phyloP scores from a whole-genome alignment of 2,113 vertebrate species.

The Sceloporus undulatus region DNA sequence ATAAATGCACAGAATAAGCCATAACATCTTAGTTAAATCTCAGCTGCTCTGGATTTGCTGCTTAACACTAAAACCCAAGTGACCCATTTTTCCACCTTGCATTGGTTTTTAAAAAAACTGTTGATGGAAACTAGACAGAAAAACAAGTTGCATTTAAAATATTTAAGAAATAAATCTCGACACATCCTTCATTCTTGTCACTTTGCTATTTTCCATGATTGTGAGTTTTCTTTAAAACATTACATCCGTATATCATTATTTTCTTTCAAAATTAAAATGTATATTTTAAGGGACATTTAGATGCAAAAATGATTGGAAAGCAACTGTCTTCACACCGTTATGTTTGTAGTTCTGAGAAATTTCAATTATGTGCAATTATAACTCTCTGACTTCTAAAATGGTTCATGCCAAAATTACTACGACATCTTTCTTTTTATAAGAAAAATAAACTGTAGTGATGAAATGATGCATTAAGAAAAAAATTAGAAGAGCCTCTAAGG shows the following conservation, averaged over 20 bases:
- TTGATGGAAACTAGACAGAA: constrained; percentile 64
- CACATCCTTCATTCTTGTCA: constrained; percentile 29
- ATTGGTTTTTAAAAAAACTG: constrained; percentile 61
- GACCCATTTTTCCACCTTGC: constrained; percentile 75
- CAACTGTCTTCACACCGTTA: constrained; percentile 19
- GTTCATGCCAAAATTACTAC: background rate
- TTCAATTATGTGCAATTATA: background rate
- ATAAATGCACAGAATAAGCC: constrained; percentile 86
- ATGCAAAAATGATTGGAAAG: constrained; percentile 40
- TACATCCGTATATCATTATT: constrained; percentile 21
- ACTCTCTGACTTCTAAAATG: background rate
- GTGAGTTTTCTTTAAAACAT: constrained; percentile 32
- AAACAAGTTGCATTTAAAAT: constrained; percentile 55
- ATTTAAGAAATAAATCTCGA: constrained; percentile 39
- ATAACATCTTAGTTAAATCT: constrained; percentile 87
- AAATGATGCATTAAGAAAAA: background rate
- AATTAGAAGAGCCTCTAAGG: background rate
- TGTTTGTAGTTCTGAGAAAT: background rate
- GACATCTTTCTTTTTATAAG: background rate
- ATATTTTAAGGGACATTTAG: constrained; percentile 58
- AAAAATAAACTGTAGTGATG: background rate
- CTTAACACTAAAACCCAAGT: constrained; percentile 88
- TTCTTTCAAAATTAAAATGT: constrained; percentile 30
- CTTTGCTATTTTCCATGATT: constrained; percentile 49
- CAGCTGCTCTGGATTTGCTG: constrained; percentile 89